phyloP scores from a whole-genome alignment of 2,797 vertebrate genomes.

The Ptychobarbus kaznakovi region DNA sequence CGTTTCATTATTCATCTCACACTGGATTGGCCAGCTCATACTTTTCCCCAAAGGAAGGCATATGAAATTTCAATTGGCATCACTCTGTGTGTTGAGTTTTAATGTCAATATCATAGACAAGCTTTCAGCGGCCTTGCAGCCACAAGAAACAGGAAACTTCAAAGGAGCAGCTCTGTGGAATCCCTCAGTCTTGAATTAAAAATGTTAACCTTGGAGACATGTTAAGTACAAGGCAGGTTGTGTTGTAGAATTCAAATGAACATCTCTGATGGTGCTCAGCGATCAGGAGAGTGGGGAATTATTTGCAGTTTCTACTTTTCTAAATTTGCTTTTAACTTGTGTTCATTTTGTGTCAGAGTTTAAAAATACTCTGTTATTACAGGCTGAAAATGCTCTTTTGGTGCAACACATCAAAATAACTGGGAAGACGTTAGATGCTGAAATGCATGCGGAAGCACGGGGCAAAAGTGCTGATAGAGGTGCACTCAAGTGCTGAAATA shows the following conservation, averaged over 20 bases:
- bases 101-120: slow-evolving; percentile 83
- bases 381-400: slow-evolving; percentile 47
- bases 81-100: slow-evolving; percentile 84
- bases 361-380: slow-evolving; percentile 48
- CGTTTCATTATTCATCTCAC: slow-evolving; percentile 84
- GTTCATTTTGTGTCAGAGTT: slow-evolving; percentile 51
- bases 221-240: slow-evolving; percentile 74
- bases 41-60: slow-evolving; percentile 77
- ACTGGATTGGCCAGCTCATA: slow-evolving; percentile 77
- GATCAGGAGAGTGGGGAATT: slow-evolving; percentile 47
- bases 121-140: slow-evolving; percentile 77
- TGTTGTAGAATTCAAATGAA: slow-evolving; percentile 79
- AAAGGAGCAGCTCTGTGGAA: slow-evolving; percentile 79
- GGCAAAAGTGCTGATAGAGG: neutral
- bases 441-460: slow-evolving; percentile 3
- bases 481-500: slow-evolving; percentile 48
- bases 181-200: slow-evolving; percentile 83
- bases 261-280: slow-evolving; percentile 64
- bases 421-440: slow-evolving; percentile 18
- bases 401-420: slow-evolving; percentile 36
- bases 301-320: slow-evolving; percentile 28
- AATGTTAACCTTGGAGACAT: slow-evolving; percentile 85
- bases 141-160: slow-evolving; percentile 82
- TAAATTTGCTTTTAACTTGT: slow-evolving; percentile 34
- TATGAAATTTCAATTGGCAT: slow-evolving; percentile 86